A percentile compares a stretch with the other conserved stretches of the same genome.
Evolutionary conservation across 92 coral and sea anemone genomes (phyloP).

Genomic region (Umimayanthus chanpuru): DNA sequence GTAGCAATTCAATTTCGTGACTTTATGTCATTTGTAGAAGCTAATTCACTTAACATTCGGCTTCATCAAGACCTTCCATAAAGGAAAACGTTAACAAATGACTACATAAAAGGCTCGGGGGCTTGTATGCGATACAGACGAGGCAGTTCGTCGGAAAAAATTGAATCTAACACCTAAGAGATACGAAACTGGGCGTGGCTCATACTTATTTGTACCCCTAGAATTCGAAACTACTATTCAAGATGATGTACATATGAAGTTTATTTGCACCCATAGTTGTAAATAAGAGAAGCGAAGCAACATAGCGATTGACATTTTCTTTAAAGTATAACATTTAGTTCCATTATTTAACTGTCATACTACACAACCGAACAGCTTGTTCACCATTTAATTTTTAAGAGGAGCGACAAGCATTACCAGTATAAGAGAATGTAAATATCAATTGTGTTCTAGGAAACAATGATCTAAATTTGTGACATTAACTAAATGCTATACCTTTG

Average conservation of each 20-base stretch:
- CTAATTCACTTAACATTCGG: not conserved
- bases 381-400: too few species aligned
- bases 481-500: too few species aligned
- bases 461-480: too few species aligned
- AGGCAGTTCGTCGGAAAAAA: not conserved
- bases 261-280: too few species aligned
- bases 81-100: not conserved
- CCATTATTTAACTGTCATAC: not conserved
- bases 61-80: not conserved
- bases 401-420: too few species aligned
- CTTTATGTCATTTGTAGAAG: too few species aligned
- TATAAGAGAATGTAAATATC: too few species aligned
- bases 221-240: not conserved
- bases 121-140: not conserved
- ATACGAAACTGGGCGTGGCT: not conserved
- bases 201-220: not conserved
- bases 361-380: too few species aligned
- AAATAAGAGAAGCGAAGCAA: not conserved
- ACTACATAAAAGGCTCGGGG: not conserved
- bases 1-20: too few species aligned
- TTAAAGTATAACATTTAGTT: not conserved
- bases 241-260: not conserved
- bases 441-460: too few species aligned
- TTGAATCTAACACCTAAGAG: too few species aligned
- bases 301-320: not conserved